Percentiles rank a stretch among this genome's conserved stretches.
These are phyloP conservation scores for Vicugna pacos DNA, from an alignment of 2,113 vertebrate genomes.

Conservation along the genomic window DNA sequence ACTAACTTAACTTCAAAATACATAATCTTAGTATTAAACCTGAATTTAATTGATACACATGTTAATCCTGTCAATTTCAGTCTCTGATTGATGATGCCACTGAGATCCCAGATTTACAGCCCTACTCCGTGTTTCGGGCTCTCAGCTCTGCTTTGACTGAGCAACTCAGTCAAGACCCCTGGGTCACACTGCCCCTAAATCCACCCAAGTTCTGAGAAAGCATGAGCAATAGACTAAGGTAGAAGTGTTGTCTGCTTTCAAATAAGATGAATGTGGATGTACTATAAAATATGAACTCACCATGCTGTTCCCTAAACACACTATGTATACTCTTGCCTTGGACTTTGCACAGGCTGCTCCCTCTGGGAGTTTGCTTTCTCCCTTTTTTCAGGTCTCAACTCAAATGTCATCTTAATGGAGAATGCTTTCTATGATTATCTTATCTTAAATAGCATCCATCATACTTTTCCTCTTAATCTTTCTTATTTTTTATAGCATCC, in stretches of 20 bases:
- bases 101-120: background rate
- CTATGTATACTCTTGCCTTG: background rate
- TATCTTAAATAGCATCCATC: background rate
- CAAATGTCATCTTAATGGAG: constrained; percentile 28
- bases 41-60: background rate
- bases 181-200: background rate
- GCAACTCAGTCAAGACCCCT: background rate
- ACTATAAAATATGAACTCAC: background rate
- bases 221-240: background rate
- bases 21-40: constrained; percentile 7
- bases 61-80: background rate
- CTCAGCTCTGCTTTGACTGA: background rate
- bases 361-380: background rate
- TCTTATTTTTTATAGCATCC: background rate
- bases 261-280: background rate
- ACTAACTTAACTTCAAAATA: constrained; percentile 54
- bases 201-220: background rate
- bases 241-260: constrained; percentile 2
- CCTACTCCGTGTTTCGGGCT: background rate
- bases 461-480: background rate
- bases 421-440: constrained; percentile 5
- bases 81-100: background rate
- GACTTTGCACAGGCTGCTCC: background rate
- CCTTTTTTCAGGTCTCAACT: background rate
- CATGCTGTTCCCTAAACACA: background rate